These are phyloP conservation scores for Sarcophaga variegata DNA, from an alignment of 2,888 invertebrate genomes.

Conservation along the genomic window DNA sequence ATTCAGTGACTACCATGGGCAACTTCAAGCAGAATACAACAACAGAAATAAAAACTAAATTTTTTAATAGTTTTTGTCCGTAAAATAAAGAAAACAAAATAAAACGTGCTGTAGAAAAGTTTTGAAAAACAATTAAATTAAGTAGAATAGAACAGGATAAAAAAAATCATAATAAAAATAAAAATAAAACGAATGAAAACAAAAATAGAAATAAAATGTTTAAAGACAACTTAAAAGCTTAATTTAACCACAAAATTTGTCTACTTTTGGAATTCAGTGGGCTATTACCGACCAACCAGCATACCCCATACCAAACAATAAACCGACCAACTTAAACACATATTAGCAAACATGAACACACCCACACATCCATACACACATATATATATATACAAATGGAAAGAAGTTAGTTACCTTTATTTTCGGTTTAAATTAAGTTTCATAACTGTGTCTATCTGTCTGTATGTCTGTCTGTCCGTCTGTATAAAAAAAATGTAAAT, in stretches of 20 bases:
- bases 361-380: neutral
- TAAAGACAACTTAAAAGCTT: slow-evolving; percentile 57
- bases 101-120: slow-evolving; percentile 37
- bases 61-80: neutral
- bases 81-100: slow-evolving; percentile 1
- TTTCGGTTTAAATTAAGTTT: slow-evolving; percentile 54
- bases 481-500: neutral
- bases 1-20: slow-evolving; percentile 14
- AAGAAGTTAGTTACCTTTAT: slow-evolving; percentile 38
- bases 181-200: neutral
- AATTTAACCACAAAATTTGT: slow-evolving; percentile 52
- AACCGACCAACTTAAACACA: slow-evolving; percentile 34
- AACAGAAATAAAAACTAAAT: neutral
- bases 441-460: slow-evolving; percentile 22
- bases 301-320: neutral
- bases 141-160: slow-evolving; percentile 19
- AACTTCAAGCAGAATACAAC: neutral
- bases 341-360: neutral
- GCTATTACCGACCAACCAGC: slow-evolving; percentile 8
- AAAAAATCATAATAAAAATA: neutral
- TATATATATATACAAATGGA: neutral
- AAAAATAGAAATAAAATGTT: slow-evolving; percentile 52
- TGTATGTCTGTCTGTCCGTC: neutral
- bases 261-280: slow-evolving; percentile 47
- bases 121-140: slow-evolving; percentile 64